Percentiles rank a stretch among this genome's conserved stretches.
Conservation (phyloP, 2,113 vertebrate species). For the Columba janthina region DNA sequence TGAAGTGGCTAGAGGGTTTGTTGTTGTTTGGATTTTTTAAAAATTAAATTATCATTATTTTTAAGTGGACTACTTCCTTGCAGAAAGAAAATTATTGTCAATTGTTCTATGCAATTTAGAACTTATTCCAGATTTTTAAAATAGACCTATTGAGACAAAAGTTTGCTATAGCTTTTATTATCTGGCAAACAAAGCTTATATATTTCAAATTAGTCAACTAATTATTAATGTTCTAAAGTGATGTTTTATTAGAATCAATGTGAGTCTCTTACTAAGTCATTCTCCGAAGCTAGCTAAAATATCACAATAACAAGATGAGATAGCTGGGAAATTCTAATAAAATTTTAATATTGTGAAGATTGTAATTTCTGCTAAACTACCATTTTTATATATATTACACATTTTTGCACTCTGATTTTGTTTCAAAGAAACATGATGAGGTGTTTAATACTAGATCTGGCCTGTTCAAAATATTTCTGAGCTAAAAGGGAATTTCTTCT, state of each 20-base stretch:
- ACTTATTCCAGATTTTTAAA: not conserved
- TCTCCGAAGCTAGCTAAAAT: not conserved
- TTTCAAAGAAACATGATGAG: not conserved
- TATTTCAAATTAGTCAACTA: not conserved
- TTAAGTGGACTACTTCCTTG: not conserved
- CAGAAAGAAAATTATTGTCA: not conserved
- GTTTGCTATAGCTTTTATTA: not conserved
- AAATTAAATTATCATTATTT: not conserved
- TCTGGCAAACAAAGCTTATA: not conserved
- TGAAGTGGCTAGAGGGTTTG: not conserved
- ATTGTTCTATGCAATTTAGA: not conserved
- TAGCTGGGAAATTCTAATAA: not conserved
- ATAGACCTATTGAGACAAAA: not conserved
- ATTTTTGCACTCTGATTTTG: not conserved
- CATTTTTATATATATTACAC: not conserved
- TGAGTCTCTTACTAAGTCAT: not conserved
- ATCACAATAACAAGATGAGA: not conserved
- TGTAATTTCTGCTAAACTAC: not conserved
- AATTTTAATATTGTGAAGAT: not conserved
- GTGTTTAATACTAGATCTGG: not conserved
- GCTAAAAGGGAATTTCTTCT: not conserved
- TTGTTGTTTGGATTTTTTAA: not conserved
- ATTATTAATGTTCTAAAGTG: not conserved
- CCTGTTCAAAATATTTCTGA: not conserved
- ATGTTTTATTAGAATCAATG: not conserved